These are phyloP conservation scores for Nyctereutes procyonoides DNA, from an alignment of 2,113 vertebrate species.

Conservation along the genomic window DNA sequence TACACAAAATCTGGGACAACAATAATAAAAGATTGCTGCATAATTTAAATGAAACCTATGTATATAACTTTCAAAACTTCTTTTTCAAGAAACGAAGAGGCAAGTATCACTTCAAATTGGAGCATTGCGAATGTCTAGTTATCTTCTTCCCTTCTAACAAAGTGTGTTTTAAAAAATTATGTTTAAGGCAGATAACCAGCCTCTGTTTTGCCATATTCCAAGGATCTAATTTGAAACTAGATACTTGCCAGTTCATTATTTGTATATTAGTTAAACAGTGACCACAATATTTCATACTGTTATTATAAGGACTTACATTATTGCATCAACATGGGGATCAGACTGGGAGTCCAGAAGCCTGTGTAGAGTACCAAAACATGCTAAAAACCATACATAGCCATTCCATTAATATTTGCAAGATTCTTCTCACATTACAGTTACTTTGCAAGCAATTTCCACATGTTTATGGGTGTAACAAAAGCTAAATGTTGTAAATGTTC, in stretches of 20 bases:
- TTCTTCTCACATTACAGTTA: conserved; percentile 58
- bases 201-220: conserved; percentile 75
- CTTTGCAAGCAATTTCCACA: conserved; percentile 77
- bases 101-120: conserved; percentile 83
- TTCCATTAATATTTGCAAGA: conserved; percentile 50
- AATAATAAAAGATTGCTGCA: conserved; percentile 82
- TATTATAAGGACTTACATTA: conserved; percentile 51
- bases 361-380: conserved; percentile 42
- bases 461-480: conserved; percentile 80
- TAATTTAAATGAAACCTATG: conserved; percentile 87
- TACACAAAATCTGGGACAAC: conserved; percentile 82
- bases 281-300: conserved; percentile 72
- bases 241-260: conserved; percentile 77
- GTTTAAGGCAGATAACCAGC: conserved; percentile 70
- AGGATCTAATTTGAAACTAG: conserved; percentile 82
- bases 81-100: conserved; percentile 79
- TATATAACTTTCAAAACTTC: conserved; percentile 86
- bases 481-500: conserved; percentile 82
- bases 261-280: conserved; percentile 83
- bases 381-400: neutral
- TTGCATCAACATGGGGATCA: neutral
- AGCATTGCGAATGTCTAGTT: conserved; percentile 74
- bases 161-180: conserved; percentile 75
- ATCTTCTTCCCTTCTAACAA: conserved; percentile 63
- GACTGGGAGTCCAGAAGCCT: neutral